Conservation (phyloP, 1,140 invertebrate genomes). For the Trachymyrmex cornetzi region DNA sequence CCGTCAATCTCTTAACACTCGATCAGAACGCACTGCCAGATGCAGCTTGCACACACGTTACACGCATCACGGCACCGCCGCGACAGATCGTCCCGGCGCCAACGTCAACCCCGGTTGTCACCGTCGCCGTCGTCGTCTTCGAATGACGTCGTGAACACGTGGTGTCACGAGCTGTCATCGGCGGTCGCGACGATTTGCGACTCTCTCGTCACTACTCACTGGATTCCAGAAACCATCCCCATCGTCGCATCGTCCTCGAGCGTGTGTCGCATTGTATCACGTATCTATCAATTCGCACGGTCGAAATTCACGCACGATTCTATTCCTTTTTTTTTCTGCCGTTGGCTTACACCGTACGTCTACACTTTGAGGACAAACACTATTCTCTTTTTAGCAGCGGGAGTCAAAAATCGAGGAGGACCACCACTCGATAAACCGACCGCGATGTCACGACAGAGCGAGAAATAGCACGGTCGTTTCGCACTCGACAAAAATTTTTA, state of each 20-base stretch:
- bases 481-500: not conserved
- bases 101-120: constrained; percentile 27
- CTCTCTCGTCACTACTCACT: constrained; percentile 40
- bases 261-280: constrained; percentile 34
- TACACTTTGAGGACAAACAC: constrained; percentile 21
- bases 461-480: not conserved
- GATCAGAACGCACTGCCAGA: constrained; percentile 54
- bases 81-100: not conserved
- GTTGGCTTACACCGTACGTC: not conserved
- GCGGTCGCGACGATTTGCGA: constrained; percentile 10
- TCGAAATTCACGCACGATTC: constrained; percentile 33
- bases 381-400: not conserved
- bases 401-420: constrained; percentile 4
- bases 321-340: not conserved
- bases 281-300: constrained; percentile 46
- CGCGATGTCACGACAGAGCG: not conserved
- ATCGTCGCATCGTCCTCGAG: constrained; percentile 31
- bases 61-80: constrained; percentile 61
- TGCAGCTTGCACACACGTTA: constrained; percentile 59
- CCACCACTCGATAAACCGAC: not conserved
- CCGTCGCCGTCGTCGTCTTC: constrained; percentile 31
- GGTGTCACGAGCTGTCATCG: constrained; percentile 61
- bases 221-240: constrained; percentile 22
- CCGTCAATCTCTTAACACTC: constrained; percentile 56
- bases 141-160: constrained; percentile 63